Evolutionary conservation across 2,888 invertebrate species (phyloP), one percentile per base, ranked within the genome.

Genomic region (Heliconius sara): DNA sequence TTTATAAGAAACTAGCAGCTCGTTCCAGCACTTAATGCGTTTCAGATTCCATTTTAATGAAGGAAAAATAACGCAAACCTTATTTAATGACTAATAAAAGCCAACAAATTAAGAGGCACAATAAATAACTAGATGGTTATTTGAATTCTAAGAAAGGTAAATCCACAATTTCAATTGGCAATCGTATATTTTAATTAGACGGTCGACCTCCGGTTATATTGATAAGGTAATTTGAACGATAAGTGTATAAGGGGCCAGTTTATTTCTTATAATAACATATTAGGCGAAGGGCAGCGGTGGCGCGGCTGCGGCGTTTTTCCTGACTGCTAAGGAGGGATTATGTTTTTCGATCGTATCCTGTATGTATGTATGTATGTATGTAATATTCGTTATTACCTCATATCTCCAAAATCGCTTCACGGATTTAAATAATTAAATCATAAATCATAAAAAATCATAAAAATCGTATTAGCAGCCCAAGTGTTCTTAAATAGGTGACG

Each of bases 211-310:
- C 90, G 91, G 88, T 88, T 88, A 87, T 89, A 88, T 91, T 91
- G 92, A 93, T 93, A 91, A 90, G 88, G 88, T 88, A 86, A 87
- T 89, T 87, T 84, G 85, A 83, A 84, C 85, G 87, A 89, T 89
- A 90, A 89, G 78, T 84, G 83, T 82, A 78, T 80, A 80, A 84
- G 87, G 85, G 84, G 87, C 86, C 85, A 83, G 85, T 86, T 92
- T 93, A 94, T 94, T 93, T 91, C 93, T 89, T 91, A 89, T 94
- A 93, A 93, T 93, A 93, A 93, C 93, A 93, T 90, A 94, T 93
- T 93, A 93, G 90, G 87, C 84, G 85, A 86, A 84, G 85, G 86
- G 88, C 85, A 81, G 87, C 85, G 81, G 85, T 84, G 87, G 91
- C 90, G 90, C 89, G 88, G 88, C 85, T 81, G 83, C 83, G 86